Conservation (phyloP, 1,140 invertebrate genomes). For the Lordiphosa collinella region DNA sequence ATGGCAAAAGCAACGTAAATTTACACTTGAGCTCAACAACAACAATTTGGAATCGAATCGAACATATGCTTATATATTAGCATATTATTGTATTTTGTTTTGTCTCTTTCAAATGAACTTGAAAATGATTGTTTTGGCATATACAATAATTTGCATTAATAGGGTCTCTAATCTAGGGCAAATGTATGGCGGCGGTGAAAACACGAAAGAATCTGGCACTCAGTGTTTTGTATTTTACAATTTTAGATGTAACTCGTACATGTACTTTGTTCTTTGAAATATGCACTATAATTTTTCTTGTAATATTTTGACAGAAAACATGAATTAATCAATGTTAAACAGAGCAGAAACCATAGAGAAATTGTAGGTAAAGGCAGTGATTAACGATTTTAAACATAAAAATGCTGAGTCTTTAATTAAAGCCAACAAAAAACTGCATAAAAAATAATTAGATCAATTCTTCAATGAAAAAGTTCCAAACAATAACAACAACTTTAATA, state of each 20-base stretch:
- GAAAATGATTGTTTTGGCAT: neutral
- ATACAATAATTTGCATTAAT: neutral
- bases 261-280: too few species aligned
- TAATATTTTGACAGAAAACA: neutral
- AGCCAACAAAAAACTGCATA: neutral
- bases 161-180: neutral
- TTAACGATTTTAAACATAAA: conserved; percentile 10
- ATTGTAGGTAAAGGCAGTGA: neutral
- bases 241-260: too few species aligned
- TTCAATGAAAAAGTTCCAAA: conserved; percentile 2
- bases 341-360: neutral
- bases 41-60: conserved; percentile 1
- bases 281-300: too few species aligned
- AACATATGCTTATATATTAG: conserved; percentile 21
- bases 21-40: conserved; percentile 45
- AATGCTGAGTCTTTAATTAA: conserved; percentile 15
- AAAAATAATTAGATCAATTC: conserved; percentile 26
- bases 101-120: conserved; percentile 13
- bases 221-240: too few species aligned
- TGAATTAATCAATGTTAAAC: neutral
- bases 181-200: neutral
- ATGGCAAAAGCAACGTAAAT: conserved; percentile 31
- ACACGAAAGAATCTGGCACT: too few species aligned
- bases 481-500: conserved; percentile 1
- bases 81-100: conserved; percentile 19